Evolutionary conservation across 2,888 invertebrate genomes (phyloP).

Genomic region (Brachypalpus laphriformis): DNA sequence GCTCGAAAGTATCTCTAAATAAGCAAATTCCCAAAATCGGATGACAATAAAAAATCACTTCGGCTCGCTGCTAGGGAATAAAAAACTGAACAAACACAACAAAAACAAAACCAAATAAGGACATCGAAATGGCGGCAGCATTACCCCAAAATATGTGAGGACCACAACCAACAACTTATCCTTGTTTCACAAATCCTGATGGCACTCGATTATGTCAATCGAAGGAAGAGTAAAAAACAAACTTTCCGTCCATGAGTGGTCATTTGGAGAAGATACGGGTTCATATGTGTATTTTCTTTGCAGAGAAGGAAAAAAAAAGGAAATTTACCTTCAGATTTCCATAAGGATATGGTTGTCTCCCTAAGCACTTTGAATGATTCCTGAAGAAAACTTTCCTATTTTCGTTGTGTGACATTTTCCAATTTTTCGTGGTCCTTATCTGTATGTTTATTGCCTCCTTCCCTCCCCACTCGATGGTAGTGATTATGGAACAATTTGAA

Average conservation of each 20-base stretch:
- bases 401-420: slow-evolving; percentile 53
- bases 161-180: slow-evolving; percentile 38
- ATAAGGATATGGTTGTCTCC: slow-evolving; percentile 67
- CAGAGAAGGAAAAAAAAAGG: slow-evolving; percentile 20
- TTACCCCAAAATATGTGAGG: slow-evolving; percentile 40
- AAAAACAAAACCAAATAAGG: slow-evolving; percentile 29
- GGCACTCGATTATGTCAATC: slow-evolving; percentile 73
- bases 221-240: slow-evolving; percentile 73
- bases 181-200: slow-evolving; percentile 68
- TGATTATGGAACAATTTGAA: slow-evolving; percentile 72
- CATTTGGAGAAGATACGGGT: slow-evolving; percentile 57
- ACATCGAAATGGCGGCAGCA: slow-evolving; percentile 63
- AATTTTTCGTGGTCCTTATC: slow-evolving; percentile 61
- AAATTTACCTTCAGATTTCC: slow-evolving; percentile 71
- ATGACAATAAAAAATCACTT: slow-evolving; percentile 74
- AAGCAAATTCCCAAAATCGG: slow-evolving; percentile 73
- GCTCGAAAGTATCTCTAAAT: slow-evolving; percentile 73
- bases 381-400: slow-evolving; percentile 16
- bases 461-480: slow-evolving; percentile 9
- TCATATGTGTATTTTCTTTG: slow-evolving; percentile 5
- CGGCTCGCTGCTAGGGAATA: slow-evolving; percentile 53
- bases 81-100: slow-evolving; percentile 64
- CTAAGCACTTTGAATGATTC: slow-evolving; percentile 61
- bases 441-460: slow-evolving; percentile 17
- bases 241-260: slow-evolving; percentile 67